Conservation (phyloP, 2,113 vertebrate species). For the Poicephalus gulielmi region DNA sequence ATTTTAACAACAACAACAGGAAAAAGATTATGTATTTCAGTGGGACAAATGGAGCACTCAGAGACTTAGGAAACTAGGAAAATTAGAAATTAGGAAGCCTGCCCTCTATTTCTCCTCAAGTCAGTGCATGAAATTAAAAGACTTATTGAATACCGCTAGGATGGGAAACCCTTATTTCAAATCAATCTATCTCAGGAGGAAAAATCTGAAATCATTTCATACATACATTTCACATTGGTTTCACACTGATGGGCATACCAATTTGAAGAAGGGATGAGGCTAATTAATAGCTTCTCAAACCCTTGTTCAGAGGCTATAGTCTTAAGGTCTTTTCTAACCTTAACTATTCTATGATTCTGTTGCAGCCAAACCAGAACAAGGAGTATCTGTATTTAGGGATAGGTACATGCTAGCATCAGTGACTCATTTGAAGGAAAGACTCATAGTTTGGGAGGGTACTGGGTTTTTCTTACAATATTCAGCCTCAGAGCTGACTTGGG, state of each 20-base stretch:
- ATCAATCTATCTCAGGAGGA: background rate
- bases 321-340: background rate
- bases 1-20: background rate
- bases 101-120: background rate
- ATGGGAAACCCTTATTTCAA: background rate
- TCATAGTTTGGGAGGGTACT: background rate
- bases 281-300: background rate
- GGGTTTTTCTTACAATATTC: background rate
- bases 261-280: background rate
- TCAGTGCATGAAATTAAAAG: background rate
- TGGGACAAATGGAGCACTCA: background rate
- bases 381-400: fast-evolving
- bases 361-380: background rate
- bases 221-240: background rate
- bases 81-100: background rate
- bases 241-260: background rate
- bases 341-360: background rate
- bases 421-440: background rate
- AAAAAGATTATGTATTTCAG: background rate
- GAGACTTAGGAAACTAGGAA: background rate
- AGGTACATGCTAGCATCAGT: background rate
- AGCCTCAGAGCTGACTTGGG: background rate
- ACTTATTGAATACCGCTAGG: background rate
- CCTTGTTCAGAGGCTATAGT: background rate
- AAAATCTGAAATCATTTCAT: background rate